Conservation (phyloP, 2,797 vertebrate species). For the Pangasius krempfi region DNA sequence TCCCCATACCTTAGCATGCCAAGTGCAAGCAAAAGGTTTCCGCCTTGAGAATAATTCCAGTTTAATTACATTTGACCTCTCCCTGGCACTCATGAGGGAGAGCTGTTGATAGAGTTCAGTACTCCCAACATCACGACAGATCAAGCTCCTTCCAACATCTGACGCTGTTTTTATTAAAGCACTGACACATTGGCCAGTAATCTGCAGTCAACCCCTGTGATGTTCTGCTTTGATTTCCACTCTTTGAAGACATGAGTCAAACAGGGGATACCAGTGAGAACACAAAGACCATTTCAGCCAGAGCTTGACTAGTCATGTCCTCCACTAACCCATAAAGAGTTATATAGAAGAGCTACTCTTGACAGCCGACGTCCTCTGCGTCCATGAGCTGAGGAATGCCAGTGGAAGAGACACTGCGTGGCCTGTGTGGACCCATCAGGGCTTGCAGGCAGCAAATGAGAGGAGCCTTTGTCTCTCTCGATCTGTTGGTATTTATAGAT, state of each 20-base stretch:
- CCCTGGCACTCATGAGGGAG: conserved; percentile 6
- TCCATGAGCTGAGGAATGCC: conserved; percentile 42
- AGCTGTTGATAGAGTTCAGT: conserved; percentile 24
- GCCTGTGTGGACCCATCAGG: conserved; percentile 57
- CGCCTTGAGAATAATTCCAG: not conserved
- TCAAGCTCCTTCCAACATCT: conserved; percentile 28
- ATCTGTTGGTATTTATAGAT: conserved; percentile 60
- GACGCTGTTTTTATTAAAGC: conserved; percentile 37
- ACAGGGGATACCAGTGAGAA: conserved; percentile 59
- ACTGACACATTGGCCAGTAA: conserved; percentile 44
- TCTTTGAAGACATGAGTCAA: conserved; percentile 65
- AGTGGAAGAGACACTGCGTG: conserved; percentile 55
- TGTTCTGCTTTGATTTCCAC: conserved; percentile 53
- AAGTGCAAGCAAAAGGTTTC: not conserved
- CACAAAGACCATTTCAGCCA: conserved; percentile 72
- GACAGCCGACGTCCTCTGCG: conserved; percentile 41
- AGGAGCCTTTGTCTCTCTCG: conserved; percentile 58
- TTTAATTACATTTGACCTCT: conserved; percentile 11
- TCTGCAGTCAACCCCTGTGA: conserved; percentile 39
- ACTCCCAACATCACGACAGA: conserved; percentile 20
- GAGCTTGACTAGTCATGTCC: conserved; percentile 57
- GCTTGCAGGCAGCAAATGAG: conserved; percentile 56
- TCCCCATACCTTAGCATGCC: not conserved
- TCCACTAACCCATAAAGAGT: conserved; percentile 63
- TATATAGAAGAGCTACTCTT: conserved; percentile 58